Conservation (phyloP, 2,797 vertebrate genomes). For the Chlorospingus flavigularis region DNA sequence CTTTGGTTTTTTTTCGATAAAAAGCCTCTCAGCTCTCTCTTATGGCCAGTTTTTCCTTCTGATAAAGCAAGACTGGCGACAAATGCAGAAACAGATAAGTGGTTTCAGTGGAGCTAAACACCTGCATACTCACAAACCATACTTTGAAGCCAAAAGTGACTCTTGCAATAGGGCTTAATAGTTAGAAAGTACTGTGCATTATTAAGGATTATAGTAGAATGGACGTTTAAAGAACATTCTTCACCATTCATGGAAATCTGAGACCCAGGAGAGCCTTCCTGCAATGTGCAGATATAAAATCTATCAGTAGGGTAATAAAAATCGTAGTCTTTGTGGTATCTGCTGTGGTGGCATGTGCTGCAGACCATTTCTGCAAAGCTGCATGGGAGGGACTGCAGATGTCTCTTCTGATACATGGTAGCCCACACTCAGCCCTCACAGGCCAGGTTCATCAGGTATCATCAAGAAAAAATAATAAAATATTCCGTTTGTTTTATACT, state of each 20-base stretch:
- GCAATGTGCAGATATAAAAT: background rate
- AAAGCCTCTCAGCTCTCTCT: background rate
- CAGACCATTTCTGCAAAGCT: background rate
- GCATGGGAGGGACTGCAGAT: background rate
- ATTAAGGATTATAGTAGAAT: background rate
- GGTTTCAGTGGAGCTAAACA: background rate
- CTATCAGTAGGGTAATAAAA: background rate
- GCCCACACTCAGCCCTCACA: background rate
- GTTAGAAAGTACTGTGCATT: background rate
- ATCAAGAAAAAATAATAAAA: background rate
- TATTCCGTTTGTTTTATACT: background rate
- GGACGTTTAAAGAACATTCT: background rate
- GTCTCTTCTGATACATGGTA: background rate
- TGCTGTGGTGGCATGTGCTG: fast-evolving
- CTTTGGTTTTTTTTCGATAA: background rate
- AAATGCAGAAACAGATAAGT: background rate
- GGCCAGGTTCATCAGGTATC: background rate
- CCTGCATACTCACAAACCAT: background rate
- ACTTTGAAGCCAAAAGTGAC: background rate
- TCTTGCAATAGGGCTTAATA: background rate
- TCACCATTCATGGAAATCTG: background rate
- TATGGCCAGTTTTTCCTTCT: background rate
- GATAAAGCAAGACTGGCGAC: background rate
- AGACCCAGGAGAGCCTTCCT: background rate
- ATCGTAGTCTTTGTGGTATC: background rate